phyloP scores from a whole-genome alignment of 2,113 vertebrate genomes.

The Pelodiscus sinensis region DNA sequence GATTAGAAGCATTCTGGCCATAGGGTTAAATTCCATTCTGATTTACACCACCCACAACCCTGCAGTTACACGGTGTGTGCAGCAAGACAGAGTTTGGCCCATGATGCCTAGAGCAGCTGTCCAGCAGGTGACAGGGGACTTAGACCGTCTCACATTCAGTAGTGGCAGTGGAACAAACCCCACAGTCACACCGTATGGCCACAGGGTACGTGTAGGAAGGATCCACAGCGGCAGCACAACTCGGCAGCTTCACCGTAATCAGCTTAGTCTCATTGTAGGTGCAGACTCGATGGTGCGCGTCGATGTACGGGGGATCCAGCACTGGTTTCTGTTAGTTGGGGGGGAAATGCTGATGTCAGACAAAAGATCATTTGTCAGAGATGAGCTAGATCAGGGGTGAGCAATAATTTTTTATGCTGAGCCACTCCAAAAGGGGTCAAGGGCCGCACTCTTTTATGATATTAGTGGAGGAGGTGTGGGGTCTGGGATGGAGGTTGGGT shows the following conservation, averaged over 20 bases:
- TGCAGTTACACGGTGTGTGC: background rate
- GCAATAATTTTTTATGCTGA: too few species aligned
- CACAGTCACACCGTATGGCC: slow-evolving; percentile 89
- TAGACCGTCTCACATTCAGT: slow-evolving; percentile 89
- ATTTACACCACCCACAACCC: background rate
- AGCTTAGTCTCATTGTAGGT: slow-evolving; percentile 90
- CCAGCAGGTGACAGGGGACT: background rate
- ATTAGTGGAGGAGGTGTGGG: too few species aligned
- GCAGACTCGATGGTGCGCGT: slow-evolving; percentile 90
- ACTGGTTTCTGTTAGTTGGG: slow-evolving; percentile 84
- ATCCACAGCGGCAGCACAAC: slow-evolving; percentile 80
- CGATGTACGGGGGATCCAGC: slow-evolving; percentile 88
- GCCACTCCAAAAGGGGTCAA: too few species aligned
- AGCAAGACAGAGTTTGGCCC: background rate
- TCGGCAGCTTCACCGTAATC: slow-evolving; percentile 86
- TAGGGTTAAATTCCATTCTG: background rate
- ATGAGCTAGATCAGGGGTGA: too few species aligned
- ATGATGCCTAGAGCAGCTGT: accelerated
- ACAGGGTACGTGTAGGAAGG: slow-evolving; percentile 89
- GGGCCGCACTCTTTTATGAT: too few species aligned
- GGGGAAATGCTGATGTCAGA: slow-evolving; percentile 8
- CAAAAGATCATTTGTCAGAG: background rate
- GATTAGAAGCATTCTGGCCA: background rate
- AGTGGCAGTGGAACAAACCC: slow-evolving; percentile 85
- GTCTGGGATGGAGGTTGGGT: too few species aligned